phyloP scores from a whole-genome alignment of 2,797 vertebrate genomes.

The Poeciliopsis infans region DNA sequence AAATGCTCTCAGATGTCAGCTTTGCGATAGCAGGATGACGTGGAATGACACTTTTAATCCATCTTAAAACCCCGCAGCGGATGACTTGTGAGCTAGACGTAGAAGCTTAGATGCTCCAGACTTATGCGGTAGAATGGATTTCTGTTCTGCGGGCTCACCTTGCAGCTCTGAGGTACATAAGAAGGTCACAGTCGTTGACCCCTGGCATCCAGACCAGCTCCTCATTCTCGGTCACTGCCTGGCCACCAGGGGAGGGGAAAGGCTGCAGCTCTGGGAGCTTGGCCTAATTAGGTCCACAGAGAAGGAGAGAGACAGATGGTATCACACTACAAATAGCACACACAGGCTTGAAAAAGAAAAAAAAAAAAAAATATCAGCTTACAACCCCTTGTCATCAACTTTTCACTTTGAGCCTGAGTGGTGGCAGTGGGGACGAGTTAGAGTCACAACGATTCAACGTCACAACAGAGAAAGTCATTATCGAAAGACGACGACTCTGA shows the following conservation, averaged over 20 bases:
- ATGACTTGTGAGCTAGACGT: background rate
- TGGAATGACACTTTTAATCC: background rate
- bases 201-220: constrained; percentile 99
- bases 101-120: background rate
- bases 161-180: constrained; percentile 98
- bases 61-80: background rate
- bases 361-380: constrained; percentile 69
- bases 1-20: background rate
- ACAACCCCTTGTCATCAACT: constrained; percentile 63
- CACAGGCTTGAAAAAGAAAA: constrained; percentile 52
- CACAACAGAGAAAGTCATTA: constrained; percentile 8
- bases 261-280: constrained; percentile 98
- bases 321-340: constrained; percentile 78
- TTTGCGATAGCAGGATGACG: background rate
- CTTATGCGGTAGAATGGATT: background rate
- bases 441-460: constrained; percentile 43
- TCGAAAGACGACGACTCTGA: background rate
- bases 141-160: constrained; percentile 80
- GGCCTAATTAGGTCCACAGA: constrained; percentile 84
- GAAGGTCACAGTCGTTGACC: constrained; percentile 98
- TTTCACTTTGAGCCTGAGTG: constrained; percentile 28
- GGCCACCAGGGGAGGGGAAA: constrained; percentile 92
- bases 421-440: constrained; percentile 35
- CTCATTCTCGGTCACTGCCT: constrained; percentile 94
- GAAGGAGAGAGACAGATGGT: constrained; percentile 68